Evolutionary conservation across 2,888 invertebrate species (phyloP).

Genomic region (Empis stercorea): DNA sequence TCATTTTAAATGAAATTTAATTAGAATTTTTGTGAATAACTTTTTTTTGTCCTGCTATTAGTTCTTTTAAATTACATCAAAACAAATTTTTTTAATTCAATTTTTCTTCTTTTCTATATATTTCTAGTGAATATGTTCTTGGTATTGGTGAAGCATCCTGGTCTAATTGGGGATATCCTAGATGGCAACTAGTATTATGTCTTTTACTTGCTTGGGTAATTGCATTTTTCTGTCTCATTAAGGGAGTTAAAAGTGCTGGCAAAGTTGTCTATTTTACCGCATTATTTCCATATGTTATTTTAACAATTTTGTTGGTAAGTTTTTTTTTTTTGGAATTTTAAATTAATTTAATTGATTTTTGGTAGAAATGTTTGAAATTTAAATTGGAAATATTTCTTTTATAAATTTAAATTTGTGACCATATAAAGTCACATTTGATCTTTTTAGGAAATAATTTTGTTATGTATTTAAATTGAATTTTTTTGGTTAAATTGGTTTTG

Average conservation of each 20-base stretch:
- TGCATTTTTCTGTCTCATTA: slow-evolving; percentile 77
- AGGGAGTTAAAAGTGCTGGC: slow-evolving; percentile 81
- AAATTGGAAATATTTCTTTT: no score
- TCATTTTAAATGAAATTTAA: no score
- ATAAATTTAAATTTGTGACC: no score
- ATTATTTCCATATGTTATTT: slow-evolving; percentile 56
- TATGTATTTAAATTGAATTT: no score
- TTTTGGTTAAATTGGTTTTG: no score
- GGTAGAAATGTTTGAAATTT: neutral
- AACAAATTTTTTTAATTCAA: no score
- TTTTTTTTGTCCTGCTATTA: no score
- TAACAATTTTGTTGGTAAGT: slow-evolving; percentile 44
- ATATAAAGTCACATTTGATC: no score
- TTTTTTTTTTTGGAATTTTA: neutral
- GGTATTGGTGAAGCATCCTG: slow-evolving; percentile 54
- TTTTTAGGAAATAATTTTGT: no score
- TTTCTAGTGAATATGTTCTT: slow-evolving; percentile 59
- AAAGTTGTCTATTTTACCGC: slow-evolving; percentile 70
- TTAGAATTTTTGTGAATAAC: no score
- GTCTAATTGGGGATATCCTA: slow-evolving; percentile 61
- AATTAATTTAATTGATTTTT: neutral
- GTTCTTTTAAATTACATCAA: no score
- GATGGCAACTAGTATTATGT: slow-evolving; percentile 72
- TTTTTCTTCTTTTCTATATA: slow-evolving; percentile 1
- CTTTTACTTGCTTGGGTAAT: slow-evolving; percentile 67